Evolutionary conservation across 2,113 vertebrate genomes (phyloP), one percentile per base, ranked within the genome.

Genomic region (Rousettus leschenaultii): DNA sequence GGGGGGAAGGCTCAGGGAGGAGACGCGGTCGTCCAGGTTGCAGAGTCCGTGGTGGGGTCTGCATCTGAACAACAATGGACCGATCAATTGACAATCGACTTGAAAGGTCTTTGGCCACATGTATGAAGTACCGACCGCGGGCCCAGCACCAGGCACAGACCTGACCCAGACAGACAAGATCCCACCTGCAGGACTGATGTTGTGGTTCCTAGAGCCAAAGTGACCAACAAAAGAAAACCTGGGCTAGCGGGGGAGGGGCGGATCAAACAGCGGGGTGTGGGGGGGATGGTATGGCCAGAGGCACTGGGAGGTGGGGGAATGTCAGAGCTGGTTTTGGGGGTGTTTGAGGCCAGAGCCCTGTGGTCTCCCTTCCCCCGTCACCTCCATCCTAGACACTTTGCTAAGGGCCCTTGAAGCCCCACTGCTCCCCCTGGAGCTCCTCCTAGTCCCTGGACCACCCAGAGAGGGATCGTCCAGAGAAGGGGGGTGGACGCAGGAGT

Each of bases 261-360:
- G 70, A 10, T 12, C 9, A 5, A 59, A 13, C n/a, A 2, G n/a
- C n/a, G n/a, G n/a, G n/a, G n/a, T n/a, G n/a, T n/a, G n/a, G n/a
- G 21, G 13, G 65, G 2, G 10, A 19, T 33, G 43, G 28, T 3
- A 1, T 3, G 4, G 14, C 21, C 30, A 1, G 57, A 63, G 33
- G 7, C 78, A 5, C 3, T 3, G 28, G 61, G 30, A 7, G 53
- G 19, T 38, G 40, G 16, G 16, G 24, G 38, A 18, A 35, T 1
- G 1, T 11, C 10, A 24, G n/a, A n/a, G 11, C n/a, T 16, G 22
- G n/a, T 28, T 66, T 45, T 55, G 6, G 0, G 1, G 9, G 53
- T 16, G 16, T 11, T 43, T 33, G 53, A 63, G 55, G 21, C 68
- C 51, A 2, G 12, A 18, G 53, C 14, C 2, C 6, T 16, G 21